phyloP scores from a whole-genome alignment of 2,113 vertebrate genomes.

The Perognathus longimembris region DNA sequence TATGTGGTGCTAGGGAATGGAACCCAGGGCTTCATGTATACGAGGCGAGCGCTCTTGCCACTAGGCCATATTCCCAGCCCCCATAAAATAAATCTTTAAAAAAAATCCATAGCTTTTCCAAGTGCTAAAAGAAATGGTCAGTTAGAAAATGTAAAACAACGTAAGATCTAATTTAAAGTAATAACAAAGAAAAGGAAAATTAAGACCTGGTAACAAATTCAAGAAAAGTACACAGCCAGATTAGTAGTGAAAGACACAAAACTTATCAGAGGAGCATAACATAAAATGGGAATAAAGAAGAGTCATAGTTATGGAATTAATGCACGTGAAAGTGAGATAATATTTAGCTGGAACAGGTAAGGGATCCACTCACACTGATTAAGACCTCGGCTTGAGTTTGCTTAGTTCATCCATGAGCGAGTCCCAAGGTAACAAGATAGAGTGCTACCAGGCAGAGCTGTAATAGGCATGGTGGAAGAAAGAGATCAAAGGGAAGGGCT shows the following conservation, averaged over 20 bases:
- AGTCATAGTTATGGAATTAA: neutral
- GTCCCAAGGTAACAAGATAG: neutral
- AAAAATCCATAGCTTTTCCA: slow-evolving; percentile 21
- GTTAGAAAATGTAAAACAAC: neutral
- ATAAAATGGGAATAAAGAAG: neutral
- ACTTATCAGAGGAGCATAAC: neutral
- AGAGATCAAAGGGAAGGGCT: too few relatives aligned
- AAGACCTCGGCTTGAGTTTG: neutral
- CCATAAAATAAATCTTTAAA: neutral
- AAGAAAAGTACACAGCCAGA: neutral
- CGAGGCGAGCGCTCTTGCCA: too few relatives aligned
- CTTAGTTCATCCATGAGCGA: neutral
- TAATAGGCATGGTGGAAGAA: neutral
- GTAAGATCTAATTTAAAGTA: neutral
- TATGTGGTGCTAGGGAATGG: too few relatives aligned
- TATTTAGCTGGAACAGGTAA: neutral
- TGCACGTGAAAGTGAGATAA: neutral
- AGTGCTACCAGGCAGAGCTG: too few relatives aligned
- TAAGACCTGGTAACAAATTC: neutral
- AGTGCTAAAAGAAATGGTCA: neutral
- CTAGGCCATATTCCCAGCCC: too few relatives aligned
- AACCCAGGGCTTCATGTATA: too few relatives aligned
- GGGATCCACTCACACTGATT: neutral
- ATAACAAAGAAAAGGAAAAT: neutral
- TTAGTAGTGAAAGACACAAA: neutral